phyloP scores from a whole-genome alignment of 2,797 vertebrate genomes.

The Fratercula arctica region DNA sequence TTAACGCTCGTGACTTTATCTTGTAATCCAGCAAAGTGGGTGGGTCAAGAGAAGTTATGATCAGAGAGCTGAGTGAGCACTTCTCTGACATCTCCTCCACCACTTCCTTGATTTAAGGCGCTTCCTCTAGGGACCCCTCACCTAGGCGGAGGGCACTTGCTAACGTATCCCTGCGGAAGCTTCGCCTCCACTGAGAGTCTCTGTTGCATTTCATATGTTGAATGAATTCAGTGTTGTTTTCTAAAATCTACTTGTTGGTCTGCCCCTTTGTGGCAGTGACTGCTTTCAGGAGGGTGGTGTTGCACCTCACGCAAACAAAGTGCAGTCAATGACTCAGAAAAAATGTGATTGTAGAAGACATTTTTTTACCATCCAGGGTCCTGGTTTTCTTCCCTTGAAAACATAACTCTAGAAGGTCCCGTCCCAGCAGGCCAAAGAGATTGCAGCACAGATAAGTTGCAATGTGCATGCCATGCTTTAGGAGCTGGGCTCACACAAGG shows the following conservation, averaged over 20 bases:
- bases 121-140: background rate
- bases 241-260: background rate
- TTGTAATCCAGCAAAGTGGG: slow-evolving; percentile 48
- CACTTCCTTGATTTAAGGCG: slow-evolving; percentile 23
- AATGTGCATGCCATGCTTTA: background rate
- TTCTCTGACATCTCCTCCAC: background rate
- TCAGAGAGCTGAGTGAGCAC: slow-evolving; percentile 18
- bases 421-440: background rate
- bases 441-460: background rate
- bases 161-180: background rate
- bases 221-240: background rate
- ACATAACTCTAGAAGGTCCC: background rate
- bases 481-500: background rate
- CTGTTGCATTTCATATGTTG: background rate
- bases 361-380: background rate
- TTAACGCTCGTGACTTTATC: slow-evolving; percentile 52
- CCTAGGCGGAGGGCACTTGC: background rate
- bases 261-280: background rate
- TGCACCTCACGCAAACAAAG: background rate
- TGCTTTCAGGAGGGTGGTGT: background rate
- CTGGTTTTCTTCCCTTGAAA: slow-evolving; percentile 38
- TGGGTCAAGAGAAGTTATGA: slow-evolving; percentile 9
- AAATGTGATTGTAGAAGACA: background rate
- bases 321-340: background rate
- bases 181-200: background rate